phyloP scores from a whole-genome alignment of 2,113 vertebrate species.

The Xyrauchen texanus region DNA sequence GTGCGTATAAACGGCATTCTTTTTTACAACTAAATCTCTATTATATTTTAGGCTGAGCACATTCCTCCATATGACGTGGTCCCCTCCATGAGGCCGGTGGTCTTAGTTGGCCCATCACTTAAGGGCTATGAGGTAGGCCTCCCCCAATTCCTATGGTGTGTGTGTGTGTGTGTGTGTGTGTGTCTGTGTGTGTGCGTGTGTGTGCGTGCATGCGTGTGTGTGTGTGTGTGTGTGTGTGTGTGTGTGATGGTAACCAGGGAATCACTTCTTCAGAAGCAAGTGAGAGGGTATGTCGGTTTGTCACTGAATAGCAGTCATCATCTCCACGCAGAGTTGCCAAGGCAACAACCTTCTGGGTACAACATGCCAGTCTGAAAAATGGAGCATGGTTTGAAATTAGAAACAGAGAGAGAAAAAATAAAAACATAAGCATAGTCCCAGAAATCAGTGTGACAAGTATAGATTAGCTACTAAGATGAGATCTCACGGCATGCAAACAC shows the following conservation, averaged over 20 bases:
- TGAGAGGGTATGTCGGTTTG: conserved; percentile 45
- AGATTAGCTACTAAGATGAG: too few species aligned
- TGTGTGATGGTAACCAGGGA: conserved; percentile 42
- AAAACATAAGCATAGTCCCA: conserved; percentile 32
- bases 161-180: neutral
- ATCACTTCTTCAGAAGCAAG: conserved; percentile 36
- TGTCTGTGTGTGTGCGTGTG: neutral
- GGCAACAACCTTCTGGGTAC: conserved; percentile 74
- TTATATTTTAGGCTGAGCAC: conserved; percentile 84
- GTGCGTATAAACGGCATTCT: neutral
- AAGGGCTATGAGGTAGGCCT: conserved; percentile 94
- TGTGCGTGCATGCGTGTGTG: too few species aligned
- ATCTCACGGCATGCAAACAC: too few species aligned
- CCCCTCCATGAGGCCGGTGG: conserved; percentile 96
- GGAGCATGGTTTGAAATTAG: conserved; percentile 55
- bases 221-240: neutral
- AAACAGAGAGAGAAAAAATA: conserved; percentile 48
- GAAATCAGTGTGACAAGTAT: conserved; percentile 33
- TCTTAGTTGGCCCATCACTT: conserved; percentile 94
- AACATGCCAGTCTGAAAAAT: conserved; percentile 66
- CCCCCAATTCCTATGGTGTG: conserved; percentile 18
- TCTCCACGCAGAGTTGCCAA: conserved; percentile 67
- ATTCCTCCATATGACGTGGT: conserved; percentile 96
- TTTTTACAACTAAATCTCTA: neutral
- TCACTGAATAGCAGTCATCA: conserved; percentile 68